These are phyloP conservation scores for Gobio occitaniae DNA, from an alignment of 2,797 vertebrate genomes.

Conservation along the genomic window DNA sequence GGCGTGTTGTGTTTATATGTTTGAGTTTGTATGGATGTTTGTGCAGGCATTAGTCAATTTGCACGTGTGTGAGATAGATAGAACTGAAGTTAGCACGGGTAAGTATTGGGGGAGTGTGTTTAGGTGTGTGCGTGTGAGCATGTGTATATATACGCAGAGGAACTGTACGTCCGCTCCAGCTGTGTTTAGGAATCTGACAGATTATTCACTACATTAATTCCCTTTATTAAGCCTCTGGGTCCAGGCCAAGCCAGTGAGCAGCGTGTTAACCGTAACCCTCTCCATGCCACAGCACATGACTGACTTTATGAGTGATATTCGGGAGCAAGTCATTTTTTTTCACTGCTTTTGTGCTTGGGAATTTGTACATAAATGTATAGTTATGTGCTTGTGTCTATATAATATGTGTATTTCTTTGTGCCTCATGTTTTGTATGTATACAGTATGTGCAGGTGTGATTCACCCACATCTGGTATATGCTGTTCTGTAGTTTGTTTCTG, in stretches of 20 bases:
- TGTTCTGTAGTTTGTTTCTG: neutral
- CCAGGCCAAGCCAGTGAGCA: slow-evolving; percentile 76
- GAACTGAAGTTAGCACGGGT: neutral
- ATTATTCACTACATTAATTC: slow-evolving; percentile 85
- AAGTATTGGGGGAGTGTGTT: slow-evolving; percentile 26
- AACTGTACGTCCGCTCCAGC: slow-evolving; percentile 82
- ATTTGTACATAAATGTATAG: neutral
- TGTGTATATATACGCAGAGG: slow-evolving; percentile 46
- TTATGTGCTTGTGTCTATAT: slow-evolving; percentile 5
- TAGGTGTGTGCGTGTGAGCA: slow-evolving; percentile 48
- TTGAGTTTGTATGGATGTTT: slow-evolving; percentile 65
- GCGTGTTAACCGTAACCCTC: slow-evolving; percentile 81
- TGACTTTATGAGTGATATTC: slow-evolving; percentile 55
- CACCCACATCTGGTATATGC: neutral
- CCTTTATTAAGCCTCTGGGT: slow-evolving; percentile 84
- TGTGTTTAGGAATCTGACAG: slow-evolving; percentile 87
- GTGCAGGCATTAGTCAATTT: slow-evolving; percentile 75
- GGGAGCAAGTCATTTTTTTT: neutral
- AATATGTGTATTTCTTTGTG: neutral
- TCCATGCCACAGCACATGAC: slow-evolving; percentile 64
- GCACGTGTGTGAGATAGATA: slow-evolving; percentile 64
- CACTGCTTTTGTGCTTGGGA: neutral
- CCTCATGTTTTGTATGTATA: neutral
- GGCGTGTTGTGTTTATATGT: slow-evolving; percentile 57
- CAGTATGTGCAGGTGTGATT: neutral